Evolutionary conservation across 2,113 vertebrate species (phyloP).

Genomic region (Calidris pugnax): DNA sequence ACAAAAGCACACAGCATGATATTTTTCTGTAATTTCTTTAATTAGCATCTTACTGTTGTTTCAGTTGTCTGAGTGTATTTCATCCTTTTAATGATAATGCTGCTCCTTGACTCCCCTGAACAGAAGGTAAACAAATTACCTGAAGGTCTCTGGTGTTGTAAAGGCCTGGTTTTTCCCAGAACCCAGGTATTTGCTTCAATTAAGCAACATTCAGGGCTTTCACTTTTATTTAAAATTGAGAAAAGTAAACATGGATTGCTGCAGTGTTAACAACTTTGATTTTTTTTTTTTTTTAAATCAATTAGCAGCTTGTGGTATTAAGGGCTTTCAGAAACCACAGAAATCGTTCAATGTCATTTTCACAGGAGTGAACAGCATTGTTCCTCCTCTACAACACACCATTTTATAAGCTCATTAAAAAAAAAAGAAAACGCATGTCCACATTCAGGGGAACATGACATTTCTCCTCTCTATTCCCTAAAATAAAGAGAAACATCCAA

Average conservation of each 20-base stretch:
- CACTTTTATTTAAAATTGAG: not conserved
- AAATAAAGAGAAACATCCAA: constrained; percentile 1
- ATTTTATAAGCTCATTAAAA: not conserved
- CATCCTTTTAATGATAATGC: not conserved
- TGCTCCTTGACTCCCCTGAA: not conserved
- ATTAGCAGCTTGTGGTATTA: not conserved
- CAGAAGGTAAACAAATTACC: constrained; percentile 42
- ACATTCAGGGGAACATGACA: not conserved
- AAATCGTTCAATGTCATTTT: not conserved
- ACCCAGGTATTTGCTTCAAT: not conserved
- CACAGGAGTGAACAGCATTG: not conserved
- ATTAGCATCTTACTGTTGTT: not conserved
- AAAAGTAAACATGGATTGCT: not conserved
- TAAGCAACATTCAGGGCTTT: not conserved
- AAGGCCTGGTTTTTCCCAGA: not conserved
- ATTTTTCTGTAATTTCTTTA: constrained; percentile 14
- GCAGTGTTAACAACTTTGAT: not conserved
- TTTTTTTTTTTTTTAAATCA: not conserved
- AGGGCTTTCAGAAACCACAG: not conserved
- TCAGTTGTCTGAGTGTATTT: not conserved
- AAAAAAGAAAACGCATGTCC: rapidly evolving
- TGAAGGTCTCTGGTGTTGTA: not conserved
- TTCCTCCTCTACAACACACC: not conserved
- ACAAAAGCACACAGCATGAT: not conserved
- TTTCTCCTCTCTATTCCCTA: not conserved